phyloP scores from a whole-genome alignment of 2,797 vertebrate species.

The Phalanger gymnotis region DNA sequence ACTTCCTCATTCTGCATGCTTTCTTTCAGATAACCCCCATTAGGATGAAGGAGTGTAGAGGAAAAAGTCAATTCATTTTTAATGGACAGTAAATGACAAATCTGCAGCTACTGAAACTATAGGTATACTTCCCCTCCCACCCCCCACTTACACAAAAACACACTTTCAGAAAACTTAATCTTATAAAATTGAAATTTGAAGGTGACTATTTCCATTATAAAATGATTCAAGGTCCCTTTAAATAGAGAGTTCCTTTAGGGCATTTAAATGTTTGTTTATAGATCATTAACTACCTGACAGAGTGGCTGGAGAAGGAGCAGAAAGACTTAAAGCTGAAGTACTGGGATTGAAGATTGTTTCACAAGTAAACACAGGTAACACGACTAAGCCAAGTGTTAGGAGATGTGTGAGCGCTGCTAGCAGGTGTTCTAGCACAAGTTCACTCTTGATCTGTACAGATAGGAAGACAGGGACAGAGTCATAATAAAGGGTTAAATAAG shows the following conservation, averaged over 20 bases:
- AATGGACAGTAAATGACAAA: constrained; percentile 51
- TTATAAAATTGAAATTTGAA: constrained; percentile 58
- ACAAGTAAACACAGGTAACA: too few relatives aligned
- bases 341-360: constrained; percentile 40
- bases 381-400: too few relatives aligned
- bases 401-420: too few relatives aligned
- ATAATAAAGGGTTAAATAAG: too few relatives aligned
- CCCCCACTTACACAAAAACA: too few relatives aligned
- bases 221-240: constrained; percentile 69
- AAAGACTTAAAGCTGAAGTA: constrained; percentile 58
- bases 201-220: constrained; percentile 64
- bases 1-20: too few relatives aligned
- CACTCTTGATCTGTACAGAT: too few relatives aligned
- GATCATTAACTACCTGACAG: constrained; percentile 77
- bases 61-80: constrained; percentile 10
- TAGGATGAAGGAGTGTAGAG: background rate
- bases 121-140: constrained; percentile 25
- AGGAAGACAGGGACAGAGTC: too few relatives aligned
- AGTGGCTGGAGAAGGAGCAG: constrained; percentile 41
- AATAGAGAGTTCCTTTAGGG: constrained; percentile 67
- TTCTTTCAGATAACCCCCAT: too few relatives aligned
- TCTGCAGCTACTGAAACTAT: constrained; percentile 45
- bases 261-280: constrained; percentile 77
- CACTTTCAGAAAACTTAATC: constrained; percentile 49
- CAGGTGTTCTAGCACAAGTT: too few relatives aligned